phyloP scores from a whole-genome alignment of 2,797 vertebrate genomes.

The Balearica regulorum region DNA sequence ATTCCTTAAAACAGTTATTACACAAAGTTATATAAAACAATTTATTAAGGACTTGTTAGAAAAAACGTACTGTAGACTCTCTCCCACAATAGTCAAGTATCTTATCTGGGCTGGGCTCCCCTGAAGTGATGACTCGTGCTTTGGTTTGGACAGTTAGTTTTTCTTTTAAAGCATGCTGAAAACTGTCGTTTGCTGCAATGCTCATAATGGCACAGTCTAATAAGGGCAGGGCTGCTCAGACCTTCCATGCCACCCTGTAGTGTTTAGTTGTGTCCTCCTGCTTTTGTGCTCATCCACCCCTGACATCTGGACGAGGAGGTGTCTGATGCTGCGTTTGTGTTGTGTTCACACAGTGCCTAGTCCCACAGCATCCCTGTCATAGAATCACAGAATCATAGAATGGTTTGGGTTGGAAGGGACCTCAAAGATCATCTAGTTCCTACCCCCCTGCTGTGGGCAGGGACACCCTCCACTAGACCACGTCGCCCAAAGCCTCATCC shows the following conservation, averaged over 20 bases:
- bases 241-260: background rate
- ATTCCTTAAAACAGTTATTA: background rate
- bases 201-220: background rate
- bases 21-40: background rate
- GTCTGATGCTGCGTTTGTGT: background rate
- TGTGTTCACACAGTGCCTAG: background rate
- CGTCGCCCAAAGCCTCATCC: no score
- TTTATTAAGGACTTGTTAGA: background rate
- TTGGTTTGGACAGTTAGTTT: background rate
- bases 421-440: no score
- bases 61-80: background rate
- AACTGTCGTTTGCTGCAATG: background rate
- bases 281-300: background rate
- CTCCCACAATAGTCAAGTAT: background rate
- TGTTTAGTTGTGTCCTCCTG: rapidly evolving
- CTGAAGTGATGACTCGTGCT: background rate
- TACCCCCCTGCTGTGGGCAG: no score
- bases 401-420: no score
- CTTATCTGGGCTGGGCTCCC: background rate
- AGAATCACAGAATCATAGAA: no score
- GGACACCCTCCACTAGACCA: no score
- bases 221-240: background rate
- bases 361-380: background rate
- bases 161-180: background rate
- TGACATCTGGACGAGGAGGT: background rate